These are phyloP conservation scores for Leucoraja ocellata DNA, from an alignment of 2,797 vertebrate species.

Conservation along the genomic window DNA sequence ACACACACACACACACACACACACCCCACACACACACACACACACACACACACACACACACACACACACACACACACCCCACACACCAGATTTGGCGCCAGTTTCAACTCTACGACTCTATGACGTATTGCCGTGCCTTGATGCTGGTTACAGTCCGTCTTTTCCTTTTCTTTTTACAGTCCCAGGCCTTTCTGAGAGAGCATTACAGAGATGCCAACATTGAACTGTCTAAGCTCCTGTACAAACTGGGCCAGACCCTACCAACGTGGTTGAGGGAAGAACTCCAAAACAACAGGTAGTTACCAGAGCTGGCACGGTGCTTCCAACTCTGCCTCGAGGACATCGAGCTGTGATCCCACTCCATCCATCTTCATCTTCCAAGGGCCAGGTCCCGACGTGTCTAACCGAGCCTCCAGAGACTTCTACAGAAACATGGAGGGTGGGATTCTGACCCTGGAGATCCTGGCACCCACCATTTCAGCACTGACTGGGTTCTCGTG, in stretches of 20 bases:
- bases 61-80: too few species aligned
- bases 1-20: too few species aligned
- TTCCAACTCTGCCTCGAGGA: not conserved
- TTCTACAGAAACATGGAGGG: not conserved
- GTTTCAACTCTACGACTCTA: too few species aligned
- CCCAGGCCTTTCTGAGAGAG: slow-evolving; percentile 80
- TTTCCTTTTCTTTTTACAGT: slow-evolving; percentile 56
- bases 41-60: too few species aligned
- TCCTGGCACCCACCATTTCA: not conserved
- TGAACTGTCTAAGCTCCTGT: slow-evolving; percentile 88
- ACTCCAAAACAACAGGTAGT: slow-evolving; percentile 68
- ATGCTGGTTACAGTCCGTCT: not conserved
- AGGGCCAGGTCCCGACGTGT: too few species aligned
- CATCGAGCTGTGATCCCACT: not conserved
- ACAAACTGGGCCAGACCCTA: slow-evolving; percentile 83
- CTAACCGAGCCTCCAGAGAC: not conserved
- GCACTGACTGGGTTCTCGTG: not conserved
- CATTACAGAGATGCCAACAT: slow-evolving; percentile 94
- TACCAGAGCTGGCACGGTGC: too few species aligned
- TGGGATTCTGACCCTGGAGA: not conserved
- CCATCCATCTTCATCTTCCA: not conserved
- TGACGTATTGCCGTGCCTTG: not conserved
- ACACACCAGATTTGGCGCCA: too few species aligned
- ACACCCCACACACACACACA: too few species aligned
- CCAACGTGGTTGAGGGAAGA: slow-evolving; percentile 94